Percentiles rank a stretch among this genome's conserved stretches.
phyloP scores from a whole-genome alignment of 2,888 invertebrate species.

The Cephalotes varians region DNA sequence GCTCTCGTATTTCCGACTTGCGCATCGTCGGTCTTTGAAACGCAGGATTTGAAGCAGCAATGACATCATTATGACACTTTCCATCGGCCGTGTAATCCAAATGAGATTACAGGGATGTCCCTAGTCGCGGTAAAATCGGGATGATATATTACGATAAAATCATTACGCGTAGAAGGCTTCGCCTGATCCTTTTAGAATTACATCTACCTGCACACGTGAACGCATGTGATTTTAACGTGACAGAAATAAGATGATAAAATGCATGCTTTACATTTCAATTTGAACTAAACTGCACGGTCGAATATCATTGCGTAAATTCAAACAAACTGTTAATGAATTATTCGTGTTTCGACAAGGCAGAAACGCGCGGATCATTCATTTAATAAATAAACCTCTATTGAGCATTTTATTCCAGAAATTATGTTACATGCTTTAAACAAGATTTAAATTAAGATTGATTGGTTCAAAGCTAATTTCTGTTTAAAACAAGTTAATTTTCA shows the following conservation, averaged over 20 bases:
- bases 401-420: neutral
- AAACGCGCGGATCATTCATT: neutral
- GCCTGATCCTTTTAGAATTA: slow-evolving; percentile 11
- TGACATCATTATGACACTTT: slow-evolving; percentile 19
- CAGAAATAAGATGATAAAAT: slow-evolving; percentile 5
- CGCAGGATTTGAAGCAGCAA: slow-evolving; percentile 18
- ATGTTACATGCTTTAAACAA: neutral
- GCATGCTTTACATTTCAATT: neutral
- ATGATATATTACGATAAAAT: slow-evolving; percentile 28
- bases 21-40: neutral
- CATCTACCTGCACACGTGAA: neutral
- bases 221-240: slow-evolving; percentile 18
- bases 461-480: neutral
- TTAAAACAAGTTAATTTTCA: slow-evolving; percentile 17
- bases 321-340: neutral
- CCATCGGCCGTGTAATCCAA: slow-evolving; percentile 22
- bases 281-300: neutral
- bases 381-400: neutral
- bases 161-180: neutral
- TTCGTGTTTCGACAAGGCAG: neutral
- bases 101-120: slow-evolving; percentile 20
- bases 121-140: slow-evolving; percentile 9
- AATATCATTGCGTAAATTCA: neutral
- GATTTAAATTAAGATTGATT: slow-evolving; percentile 20
- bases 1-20: neutral